Evolutionary conservation across 2,113 vertebrate genomes (phyloP).

Genomic region (Strix aluco): DNA sequence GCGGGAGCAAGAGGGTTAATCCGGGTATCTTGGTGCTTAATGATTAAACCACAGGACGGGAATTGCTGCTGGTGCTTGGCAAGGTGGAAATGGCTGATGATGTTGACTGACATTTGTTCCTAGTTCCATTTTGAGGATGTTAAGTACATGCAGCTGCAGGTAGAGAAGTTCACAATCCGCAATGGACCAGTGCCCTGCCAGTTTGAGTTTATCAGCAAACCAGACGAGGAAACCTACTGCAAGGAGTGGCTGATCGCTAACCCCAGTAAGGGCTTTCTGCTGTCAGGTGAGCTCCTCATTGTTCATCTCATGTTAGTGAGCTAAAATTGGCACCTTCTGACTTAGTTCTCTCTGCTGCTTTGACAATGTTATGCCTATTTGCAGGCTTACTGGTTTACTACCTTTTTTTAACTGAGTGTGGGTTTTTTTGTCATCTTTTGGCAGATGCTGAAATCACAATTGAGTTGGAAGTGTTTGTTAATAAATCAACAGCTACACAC

Average conservation of each 20-base stretch:
- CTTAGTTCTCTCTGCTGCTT: background rate
- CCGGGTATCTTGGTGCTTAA: background rate
- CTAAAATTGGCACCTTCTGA: background rate
- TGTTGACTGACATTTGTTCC: background rate
- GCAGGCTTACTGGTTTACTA: background rate
- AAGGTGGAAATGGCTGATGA: background rate
- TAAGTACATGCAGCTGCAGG: constrained; percentile 93
- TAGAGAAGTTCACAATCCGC: constrained; percentile 80
- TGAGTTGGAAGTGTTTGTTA: constrained; percentile 93
- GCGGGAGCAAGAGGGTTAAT: background rate
- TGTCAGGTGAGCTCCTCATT: constrained; percentile 79
- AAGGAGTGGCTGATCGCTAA: constrained; percentile 91
- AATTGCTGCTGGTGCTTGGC: background rate
- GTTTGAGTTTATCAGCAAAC: constrained; percentile 95
- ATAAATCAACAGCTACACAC: constrained; percentile 86
- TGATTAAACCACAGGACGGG: background rate
- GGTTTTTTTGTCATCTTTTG: background rate
- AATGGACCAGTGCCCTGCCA: constrained; percentile 95
- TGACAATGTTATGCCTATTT: background rate
- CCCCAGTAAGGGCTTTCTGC: constrained; percentile 89
- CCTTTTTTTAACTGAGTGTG: background rate
- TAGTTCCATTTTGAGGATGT: constrained; percentile 91
- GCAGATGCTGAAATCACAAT: constrained; percentile 84
- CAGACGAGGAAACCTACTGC: constrained; percentile 86
- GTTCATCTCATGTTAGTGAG: background rate